These are phyloP conservation scores for Chalcosyrphus nemorum DNA, from an alignment of 2,888 invertebrate species.

Conservation along the genomic window DNA sequence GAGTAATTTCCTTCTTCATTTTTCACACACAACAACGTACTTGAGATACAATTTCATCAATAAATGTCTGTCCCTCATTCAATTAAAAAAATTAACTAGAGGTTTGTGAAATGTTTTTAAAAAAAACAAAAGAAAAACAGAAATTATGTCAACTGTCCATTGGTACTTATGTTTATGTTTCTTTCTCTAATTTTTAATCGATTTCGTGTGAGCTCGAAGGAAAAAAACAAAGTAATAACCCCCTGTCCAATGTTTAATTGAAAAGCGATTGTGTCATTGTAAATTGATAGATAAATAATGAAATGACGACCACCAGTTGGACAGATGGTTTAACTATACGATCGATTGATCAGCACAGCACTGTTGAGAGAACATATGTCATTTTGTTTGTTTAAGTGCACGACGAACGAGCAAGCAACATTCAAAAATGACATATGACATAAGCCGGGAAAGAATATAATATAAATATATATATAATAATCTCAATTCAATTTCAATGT, in stretches of 20 bases:
- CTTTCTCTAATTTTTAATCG: slow-evolving; percentile 50
- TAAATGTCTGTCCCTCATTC: slow-evolving; percentile 46
- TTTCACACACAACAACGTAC: slow-evolving; percentile 3
- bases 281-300: slow-evolving; percentile 60
- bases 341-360: slow-evolving; percentile 32
- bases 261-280: slow-evolving; percentile 63
- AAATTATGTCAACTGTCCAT: slow-evolving; percentile 42
- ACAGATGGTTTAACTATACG: slow-evolving; percentile 44
- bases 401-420: slow-evolving; percentile 12
- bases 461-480: slow-evolving; percentile 13
- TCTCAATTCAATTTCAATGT: slow-evolving; percentile 25
- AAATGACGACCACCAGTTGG: slow-evolving; percentile 56
- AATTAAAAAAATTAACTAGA: slow-evolving; percentile 50
- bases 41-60: slow-evolving; percentile 53
- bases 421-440: slow-evolving; percentile 47
- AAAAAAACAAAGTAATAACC: neutral
- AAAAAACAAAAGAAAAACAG: neutral
- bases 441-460: slow-evolving; percentile 36
- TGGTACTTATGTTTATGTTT: neutral
- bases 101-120: neutral
- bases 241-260: slow-evolving; percentile 38
- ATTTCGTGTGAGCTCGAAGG: slow-evolving; percentile 40
- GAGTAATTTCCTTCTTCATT: slow-evolving; percentile 46
- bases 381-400: slow-evolving; percentile 52
- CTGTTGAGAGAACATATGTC: slow-evolving; percentile 52